Evolutionary conservation across 2,888 invertebrate genomes (phyloP), one percentile per base, ranked within the genome.

Genomic region (Chaitophorus viminalis): DNA sequence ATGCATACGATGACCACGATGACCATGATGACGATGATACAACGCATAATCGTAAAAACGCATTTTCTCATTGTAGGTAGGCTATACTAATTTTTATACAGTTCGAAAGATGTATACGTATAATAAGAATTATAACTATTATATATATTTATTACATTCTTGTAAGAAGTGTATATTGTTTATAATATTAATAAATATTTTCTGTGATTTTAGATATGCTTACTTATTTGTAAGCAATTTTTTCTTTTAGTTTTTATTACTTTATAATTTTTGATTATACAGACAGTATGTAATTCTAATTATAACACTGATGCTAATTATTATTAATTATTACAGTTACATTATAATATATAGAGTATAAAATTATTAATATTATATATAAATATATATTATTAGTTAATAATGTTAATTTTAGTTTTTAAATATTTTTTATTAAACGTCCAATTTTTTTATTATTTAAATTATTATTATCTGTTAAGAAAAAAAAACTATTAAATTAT

Each of bases 191-290:
- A 33, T 60, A 9, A 78, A 78, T 86, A 72, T 79, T 86, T 86
- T 86, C 86, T 86, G 86, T 86, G 86, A 86, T 86, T 86, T 78
- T 72, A 72, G 36, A 79, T 79, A 72, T n/a, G 86, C 60, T 79
- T 86, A 79, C 83, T 84, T 29, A 17, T 60, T 75, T 65, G 39
- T 75, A 21, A 75, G 65, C 31, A 39, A 11, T 85, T 77, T 46
- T 52, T 76, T n/a, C 31, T 70, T 72, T 60, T 83, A 68, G 25
- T 68, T 11, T 68, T 52, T 18, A 76, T 31, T 65, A 75, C 6
- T 65, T 60, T 75, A 39, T 65, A 39, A 18, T 68, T 74, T 85
- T 46, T 77, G 5, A 76, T 29, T 77, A 6, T 85, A 46, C n/a
- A 11, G n/a, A 68, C 0, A 6, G 46, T 46, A 1, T 76, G 65